These are phyloP conservation scores for Chascanopsetta lugubris DNA, from an alignment of 2,113 vertebrate genomes.

Conservation along the genomic window DNA sequence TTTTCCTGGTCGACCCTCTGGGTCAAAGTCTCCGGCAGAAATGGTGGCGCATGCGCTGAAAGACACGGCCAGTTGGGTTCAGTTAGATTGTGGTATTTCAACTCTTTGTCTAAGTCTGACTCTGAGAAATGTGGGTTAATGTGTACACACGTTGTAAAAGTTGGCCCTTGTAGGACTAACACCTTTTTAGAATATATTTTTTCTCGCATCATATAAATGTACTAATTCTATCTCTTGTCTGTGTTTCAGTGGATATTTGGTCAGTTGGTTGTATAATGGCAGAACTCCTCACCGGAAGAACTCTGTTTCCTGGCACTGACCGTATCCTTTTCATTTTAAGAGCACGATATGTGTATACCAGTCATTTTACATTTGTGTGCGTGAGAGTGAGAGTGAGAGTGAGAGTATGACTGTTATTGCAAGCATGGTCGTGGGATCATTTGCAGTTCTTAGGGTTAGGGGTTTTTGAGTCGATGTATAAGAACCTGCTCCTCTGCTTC, in stretches of 20 bases:
- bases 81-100: no score
- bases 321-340: slow-evolving; percentile 89
- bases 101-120: no score
- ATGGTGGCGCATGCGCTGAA: no score
- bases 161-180: no score
- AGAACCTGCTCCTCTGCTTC: slow-evolving; percentile 25
- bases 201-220: neutral
- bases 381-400: no score
- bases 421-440: neutral
- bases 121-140: no score
- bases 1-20: no score
- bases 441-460: slow-evolving; percentile 1
- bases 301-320: slow-evolving; percentile 97
- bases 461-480: neutral
- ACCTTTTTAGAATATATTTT: no score
- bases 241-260: slow-evolving; percentile 95
- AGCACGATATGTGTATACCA: neutral
- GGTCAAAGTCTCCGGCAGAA: no score
- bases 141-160: no score
- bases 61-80: no score
- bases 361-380: slow-evolving; percentile 15
- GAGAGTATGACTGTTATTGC: no score
- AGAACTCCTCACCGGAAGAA: slow-evolving; percentile 96
- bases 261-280: slow-evolving; percentile 99
- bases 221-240: slow-evolving; percentile 5